Conservation (phyloP, 2,888 invertebrate species). For the Ochropacha duplaris region DNA sequence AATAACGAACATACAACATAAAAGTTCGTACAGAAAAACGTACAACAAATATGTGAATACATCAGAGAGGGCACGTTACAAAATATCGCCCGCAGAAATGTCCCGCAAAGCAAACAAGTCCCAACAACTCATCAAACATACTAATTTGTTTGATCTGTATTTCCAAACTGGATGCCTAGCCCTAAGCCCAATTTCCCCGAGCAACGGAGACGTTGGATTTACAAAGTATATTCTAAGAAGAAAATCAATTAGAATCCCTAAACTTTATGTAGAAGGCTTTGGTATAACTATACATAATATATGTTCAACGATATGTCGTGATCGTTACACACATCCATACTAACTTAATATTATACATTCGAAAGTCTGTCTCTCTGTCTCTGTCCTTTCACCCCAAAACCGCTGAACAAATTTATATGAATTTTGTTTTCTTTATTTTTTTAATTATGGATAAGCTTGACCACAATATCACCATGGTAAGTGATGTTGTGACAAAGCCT, state of each 20-base stretch:
- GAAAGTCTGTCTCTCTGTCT: no score
- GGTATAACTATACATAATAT: background rate
- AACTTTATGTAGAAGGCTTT: constrained; percentile 16
- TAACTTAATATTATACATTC: no score
- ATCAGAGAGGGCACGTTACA: background rate
- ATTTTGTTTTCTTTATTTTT: no score
- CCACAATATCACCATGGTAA: no score
- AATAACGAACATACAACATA: background rate
- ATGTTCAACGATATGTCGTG: no score
- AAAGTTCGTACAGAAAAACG: background rate
- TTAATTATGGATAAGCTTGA: no score
- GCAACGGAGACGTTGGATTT: constrained; percentile 28
- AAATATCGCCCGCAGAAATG: constrained; percentile 1
- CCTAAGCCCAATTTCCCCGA: constrained; percentile 33
- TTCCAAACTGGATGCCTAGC: constrained; percentile 17
- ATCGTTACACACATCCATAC: no score
- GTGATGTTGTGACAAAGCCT: no score
- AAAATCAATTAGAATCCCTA: constrained; percentile 15
- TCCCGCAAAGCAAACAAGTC: constrained; percentile 4
- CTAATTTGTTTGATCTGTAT: constrained; percentile 21
- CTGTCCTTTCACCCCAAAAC: no score
- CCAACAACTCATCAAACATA: constrained; percentile 9
- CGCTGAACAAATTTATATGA: no score
- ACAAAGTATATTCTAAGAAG: constrained; percentile 19
- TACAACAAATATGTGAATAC: background rate